Evolutionary conservation across 2,888 invertebrate species (phyloP).

Genomic region (Spialia ferax): DNA sequence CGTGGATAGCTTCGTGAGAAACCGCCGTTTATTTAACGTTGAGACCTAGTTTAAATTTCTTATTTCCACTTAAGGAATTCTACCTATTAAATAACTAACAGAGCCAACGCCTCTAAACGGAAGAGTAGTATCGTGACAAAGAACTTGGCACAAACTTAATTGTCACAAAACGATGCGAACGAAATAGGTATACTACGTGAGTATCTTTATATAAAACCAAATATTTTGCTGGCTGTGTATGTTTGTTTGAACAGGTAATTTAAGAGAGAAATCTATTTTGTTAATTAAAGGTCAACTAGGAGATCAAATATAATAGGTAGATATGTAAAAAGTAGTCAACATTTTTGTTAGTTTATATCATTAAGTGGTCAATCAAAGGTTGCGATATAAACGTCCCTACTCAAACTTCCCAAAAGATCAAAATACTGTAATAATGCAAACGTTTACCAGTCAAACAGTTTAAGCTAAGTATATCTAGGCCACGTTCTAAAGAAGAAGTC

Average conservation of each 20-base stretch:
- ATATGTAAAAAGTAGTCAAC: too few relatives aligned
- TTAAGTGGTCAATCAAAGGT: neutral
- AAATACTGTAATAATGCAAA: too few relatives aligned
- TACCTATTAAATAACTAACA: conserved; percentile 38
- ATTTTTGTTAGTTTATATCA: too few relatives aligned
- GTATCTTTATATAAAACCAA: conserved; percentile 6
- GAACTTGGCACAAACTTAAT: conserved; percentile 37
- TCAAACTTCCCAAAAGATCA: too few relatives aligned
- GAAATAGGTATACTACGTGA: conserved; percentile 15
- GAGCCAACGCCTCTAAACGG: conserved; percentile 35
- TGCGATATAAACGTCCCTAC: neutral
- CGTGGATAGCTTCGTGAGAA: conserved; percentile 35
- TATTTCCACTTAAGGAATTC: conserved; percentile 38
- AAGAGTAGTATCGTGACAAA: conserved; percentile 37
- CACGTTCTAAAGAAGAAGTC: neutral
- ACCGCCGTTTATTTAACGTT: conserved; percentile 31
- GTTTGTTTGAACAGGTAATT: neutral
- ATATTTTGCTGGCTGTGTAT: neutral
- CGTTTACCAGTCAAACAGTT: too few relatives aligned
- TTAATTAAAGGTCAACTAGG: too few relatives aligned
- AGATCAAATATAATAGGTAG: too few relatives aligned
- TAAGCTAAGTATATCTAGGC: too few relatives aligned
- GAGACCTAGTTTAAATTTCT: conserved; percentile 38
- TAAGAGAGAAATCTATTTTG: too few relatives aligned
- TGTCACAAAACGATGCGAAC: conserved; percentile 37